Evolutionary conservation across 2,797 vertebrate species (phyloP).

Genomic region (Karalla daura): DNA sequence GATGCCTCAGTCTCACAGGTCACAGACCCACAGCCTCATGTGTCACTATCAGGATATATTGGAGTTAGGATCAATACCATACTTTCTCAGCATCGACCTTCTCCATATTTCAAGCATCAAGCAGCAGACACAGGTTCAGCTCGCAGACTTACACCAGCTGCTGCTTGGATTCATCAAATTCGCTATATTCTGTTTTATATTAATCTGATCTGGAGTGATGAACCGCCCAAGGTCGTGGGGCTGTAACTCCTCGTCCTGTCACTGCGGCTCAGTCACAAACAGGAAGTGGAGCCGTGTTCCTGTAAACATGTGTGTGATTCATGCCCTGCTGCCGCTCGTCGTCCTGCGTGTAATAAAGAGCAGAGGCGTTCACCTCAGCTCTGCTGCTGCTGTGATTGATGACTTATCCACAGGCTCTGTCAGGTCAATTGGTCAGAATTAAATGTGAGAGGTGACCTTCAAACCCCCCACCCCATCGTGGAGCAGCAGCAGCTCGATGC

Average conservation of each 20-base stretch:
- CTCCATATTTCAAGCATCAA: conserved; percentile 13
- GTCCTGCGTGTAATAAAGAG: conserved; percentile 40
- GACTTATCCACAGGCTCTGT: conserved; percentile 59
- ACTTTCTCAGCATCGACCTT: conserved; percentile 29
- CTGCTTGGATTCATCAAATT: conserved; percentile 21
- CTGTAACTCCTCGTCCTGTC: conserved; percentile 10
- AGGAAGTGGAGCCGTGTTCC: conserved; percentile 23
- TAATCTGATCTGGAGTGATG: conserved; percentile 8
- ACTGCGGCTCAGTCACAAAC: conserved; percentile 17
- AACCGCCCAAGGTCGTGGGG: not conserved
- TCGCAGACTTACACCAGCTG: conserved; percentile 8
- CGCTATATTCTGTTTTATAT: conserved; percentile 3
- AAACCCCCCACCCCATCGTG: conserved; percentile 24
- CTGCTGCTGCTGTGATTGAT: conserved; percentile 70
- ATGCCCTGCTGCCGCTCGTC: conserved; percentile 25
- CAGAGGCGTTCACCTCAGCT: conserved; percentile 55
- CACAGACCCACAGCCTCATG: conserved; percentile 6
- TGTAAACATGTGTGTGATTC: conserved; percentile 42
- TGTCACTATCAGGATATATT: conserved; percentile 45
- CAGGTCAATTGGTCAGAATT: conserved; percentile 75
- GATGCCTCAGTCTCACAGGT: conserved; percentile 60
- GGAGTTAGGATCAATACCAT: conserved; percentile 25
- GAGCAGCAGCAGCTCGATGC: conserved; percentile 58
- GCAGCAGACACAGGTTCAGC: not conserved
- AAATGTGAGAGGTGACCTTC: conserved; percentile 76